Evolutionary conservation across 2,113 vertebrate species (phyloP), one percentile per base, ranked within the genome.

Genomic region (Alosa alosa): DNA sequence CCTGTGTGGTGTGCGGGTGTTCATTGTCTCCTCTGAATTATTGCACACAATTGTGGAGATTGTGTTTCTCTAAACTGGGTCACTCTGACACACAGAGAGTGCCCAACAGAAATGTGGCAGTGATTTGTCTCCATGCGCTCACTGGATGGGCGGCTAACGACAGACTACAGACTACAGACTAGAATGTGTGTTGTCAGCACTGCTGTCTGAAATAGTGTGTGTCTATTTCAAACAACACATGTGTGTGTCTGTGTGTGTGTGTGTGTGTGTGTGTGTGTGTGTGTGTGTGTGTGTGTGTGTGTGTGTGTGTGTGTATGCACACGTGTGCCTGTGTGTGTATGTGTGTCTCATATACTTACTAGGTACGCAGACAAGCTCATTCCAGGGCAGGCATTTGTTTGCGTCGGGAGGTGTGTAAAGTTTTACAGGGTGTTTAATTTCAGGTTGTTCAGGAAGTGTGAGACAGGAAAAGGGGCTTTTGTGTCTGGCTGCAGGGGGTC

Each of bases 371-470:
- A 7, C 22, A 88, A 86, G 78, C 85, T 82, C 88, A 82, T 82
- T n/a, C 87, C 87, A 90, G 89, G 81, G 86, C 84, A 6, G 44
- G 85, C 89, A 88, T 86, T 87, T 83, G 91, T 81, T 88, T 86
- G 86, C 50, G 45, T 52, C 45, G 82, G 41, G 50, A 75, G 86
- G 57, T 83, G 47, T 78, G 46, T 85, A 78, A 84, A 87, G 72
- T 87, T 90, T 90, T 88, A 90, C 88, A 85, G 86, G 86, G 89
- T 87, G 88, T 90, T 90, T 90, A 90, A 90, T 90, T 86, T 88
- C 68, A 78, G 47, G 25, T 75, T 81, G 25, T 81, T 50, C 81
- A 86, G 85, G 82, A 86, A 81, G 87, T 52, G 82, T 84, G 82
- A 87, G 84, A 57, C 82, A 85, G 36, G 49, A 89, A 85, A 39